Evolutionary conservation across 1,140 invertebrate genomes (phyloP).

Genomic region (Papilio dardanus): DNA sequence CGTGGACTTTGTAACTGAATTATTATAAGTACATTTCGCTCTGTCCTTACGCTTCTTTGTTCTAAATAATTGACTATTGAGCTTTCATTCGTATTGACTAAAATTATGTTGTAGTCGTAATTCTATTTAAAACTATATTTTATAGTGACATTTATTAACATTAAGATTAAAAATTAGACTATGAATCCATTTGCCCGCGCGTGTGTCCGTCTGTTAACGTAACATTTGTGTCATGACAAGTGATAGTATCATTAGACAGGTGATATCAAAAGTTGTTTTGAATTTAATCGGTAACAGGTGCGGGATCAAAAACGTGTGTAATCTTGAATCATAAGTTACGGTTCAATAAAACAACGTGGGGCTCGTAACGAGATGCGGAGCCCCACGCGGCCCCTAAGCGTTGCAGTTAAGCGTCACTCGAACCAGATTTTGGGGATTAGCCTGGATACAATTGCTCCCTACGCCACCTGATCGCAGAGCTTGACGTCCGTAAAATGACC

Average conservation of each 20-base stretch:
- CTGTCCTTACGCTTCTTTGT: background rate
- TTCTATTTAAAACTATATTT: background rate
- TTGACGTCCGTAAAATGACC: conserved; percentile 50
- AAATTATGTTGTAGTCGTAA: background rate
- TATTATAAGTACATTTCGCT: conserved; percentile 28
- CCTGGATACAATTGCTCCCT: conserved; percentile 45
- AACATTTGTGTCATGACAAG: conserved; percentile 42
- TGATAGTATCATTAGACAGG: conserved; percentile 55
- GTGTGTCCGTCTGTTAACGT: conserved; percentile 40
- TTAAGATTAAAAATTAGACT: conserved; percentile 6
- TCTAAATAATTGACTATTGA: background rate
- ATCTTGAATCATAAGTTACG: conserved; percentile 56
- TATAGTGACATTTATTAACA: background rate
- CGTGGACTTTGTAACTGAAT: conserved; percentile 53
- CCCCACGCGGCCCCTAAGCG: conserved; percentile 38
- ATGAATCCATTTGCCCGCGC: background rate
- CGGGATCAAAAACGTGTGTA: conserved; percentile 54
- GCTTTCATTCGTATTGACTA: background rate
- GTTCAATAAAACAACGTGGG: conserved; percentile 39
- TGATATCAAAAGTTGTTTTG: conserved; percentile 47
- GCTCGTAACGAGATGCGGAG: conserved; percentile 35
- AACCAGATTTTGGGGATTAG: conserved; percentile 60
- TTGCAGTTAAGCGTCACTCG: conserved; percentile 49
- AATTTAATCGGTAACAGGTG: conserved; percentile 52
- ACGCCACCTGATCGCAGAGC: conserved; percentile 54